Percentiles rank a stretch among this genome's conserved stretches.
Evolutionary conservation across 2,888 invertebrate species (phyloP).

Genomic region (Neoitamus cyanurus): DNA sequence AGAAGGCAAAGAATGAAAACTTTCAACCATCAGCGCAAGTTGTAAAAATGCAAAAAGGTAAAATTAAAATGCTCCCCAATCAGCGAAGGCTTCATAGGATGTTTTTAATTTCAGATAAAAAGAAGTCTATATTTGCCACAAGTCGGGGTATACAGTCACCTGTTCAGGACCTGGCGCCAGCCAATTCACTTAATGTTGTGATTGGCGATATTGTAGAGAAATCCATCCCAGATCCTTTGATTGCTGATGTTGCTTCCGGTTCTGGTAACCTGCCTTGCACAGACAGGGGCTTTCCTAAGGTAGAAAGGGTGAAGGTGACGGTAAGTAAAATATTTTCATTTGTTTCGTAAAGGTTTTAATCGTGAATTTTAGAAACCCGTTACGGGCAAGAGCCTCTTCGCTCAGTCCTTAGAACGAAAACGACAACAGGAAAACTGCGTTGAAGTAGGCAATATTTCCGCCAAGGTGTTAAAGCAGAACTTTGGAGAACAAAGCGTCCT

Average conservation of each 20-base stretch:
- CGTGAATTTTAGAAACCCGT: constrained; percentile 48
- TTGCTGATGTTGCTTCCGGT: not conserved
- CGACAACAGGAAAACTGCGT: not conserved
- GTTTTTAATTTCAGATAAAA: constrained; percentile 55
- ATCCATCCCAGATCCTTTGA: not conserved
- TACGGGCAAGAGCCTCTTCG: constrained; percentile 68
- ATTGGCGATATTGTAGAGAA: constrained; percentile 72
- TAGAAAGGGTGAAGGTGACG: constrained; percentile 33
- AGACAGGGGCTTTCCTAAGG: constrained; percentile 59
- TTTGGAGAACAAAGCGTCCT: constrained; percentile 56
- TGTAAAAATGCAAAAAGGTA: constrained; percentile 63
- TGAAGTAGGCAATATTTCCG: constrained; percentile 47
- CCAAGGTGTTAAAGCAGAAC: constrained; percentile 44
- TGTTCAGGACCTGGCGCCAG: constrained; percentile 50
- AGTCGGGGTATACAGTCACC: constrained; percentile 22
- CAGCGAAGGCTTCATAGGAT: not conserved
- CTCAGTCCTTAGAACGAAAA: constrained; percentile 66
- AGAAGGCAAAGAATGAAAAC: constrained; percentile 69
- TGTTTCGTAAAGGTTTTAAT: not conserved
- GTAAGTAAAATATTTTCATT: not conserved
- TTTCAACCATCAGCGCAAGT: constrained; percentile 73
- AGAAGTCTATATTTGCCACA: constrained; percentile 62
- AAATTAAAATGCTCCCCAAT: not conserved
- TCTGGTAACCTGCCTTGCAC: not conserved
- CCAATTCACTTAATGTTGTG: constrained; percentile 55